Evolutionary conservation across 37 sponge, comb jelly and placozoan species (phyloP).

Genomic region (Spongilla lacustris): DNA sequence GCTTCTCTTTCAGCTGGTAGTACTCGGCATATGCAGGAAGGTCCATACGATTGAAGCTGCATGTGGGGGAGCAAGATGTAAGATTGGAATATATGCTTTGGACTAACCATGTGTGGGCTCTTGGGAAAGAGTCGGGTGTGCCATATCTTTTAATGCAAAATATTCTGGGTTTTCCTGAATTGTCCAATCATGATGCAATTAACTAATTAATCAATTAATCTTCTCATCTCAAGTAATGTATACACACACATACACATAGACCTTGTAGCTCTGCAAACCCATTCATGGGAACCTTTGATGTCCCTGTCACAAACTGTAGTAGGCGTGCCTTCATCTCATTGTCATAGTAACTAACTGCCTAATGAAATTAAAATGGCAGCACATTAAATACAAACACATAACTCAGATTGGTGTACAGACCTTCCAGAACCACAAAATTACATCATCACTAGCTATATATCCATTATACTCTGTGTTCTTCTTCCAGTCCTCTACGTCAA

Average conservation of each 20-base stretch:
- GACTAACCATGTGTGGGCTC: constrained; percentile 97
- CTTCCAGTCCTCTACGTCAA: constrained; percentile 97
- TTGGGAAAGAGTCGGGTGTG: constrained; percentile 67
- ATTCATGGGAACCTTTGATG: constrained; percentile 99
- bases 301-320: constrained; percentile 99
- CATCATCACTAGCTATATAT: constrained; percentile 62
- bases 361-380: background rate
- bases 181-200: background rate
- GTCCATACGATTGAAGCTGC: constrained; percentile 90
- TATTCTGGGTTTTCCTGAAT: constrained; percentile 88
- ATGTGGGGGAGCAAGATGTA: background rate
- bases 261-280: constrained; percentile 98
- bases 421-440: constrained; percentile 98
- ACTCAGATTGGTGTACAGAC: constrained; percentile 4
- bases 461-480: constrained; percentile 90
- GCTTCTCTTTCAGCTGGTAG: constrained; percentile 81
- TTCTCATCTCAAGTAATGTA: background rate
- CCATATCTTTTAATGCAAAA: constrained; percentile 94
- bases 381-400: background rate
- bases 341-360: constrained; percentile 92
- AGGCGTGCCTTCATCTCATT: constrained; percentile 90
- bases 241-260: constrained; percentile 3
- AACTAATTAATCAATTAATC: no score
- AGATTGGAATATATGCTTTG: background rate
- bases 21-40: constrained; percentile 87